Evolutionary conservation across 2,113 vertebrate species (phyloP).

Genomic region (Agapornis roseicollis): DNA sequence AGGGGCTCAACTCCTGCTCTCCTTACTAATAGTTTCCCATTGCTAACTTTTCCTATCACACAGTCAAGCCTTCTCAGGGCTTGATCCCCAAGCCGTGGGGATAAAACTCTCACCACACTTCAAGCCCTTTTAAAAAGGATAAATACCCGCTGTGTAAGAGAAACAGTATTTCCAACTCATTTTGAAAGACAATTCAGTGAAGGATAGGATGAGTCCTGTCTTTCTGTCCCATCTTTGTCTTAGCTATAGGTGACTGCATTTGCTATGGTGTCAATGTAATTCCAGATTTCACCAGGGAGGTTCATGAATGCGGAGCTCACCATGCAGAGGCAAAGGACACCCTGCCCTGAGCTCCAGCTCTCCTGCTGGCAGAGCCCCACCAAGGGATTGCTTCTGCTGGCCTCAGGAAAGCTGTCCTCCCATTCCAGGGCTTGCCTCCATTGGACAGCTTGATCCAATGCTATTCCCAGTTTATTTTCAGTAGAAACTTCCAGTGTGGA

Average conservation of each 20-base stretch:
- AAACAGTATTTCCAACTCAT: neutral
- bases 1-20: neutral
- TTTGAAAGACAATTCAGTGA: neutral
- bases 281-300: neutral
- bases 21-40: neutral
- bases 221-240: neutral
- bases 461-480: neutral
- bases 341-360: neutral
- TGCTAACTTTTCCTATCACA: neutral
- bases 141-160: neutral
- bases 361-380: neutral
- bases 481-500: neutral
- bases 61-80: neutral
- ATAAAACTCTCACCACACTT: neutral
- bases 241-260: neutral
- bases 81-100: neutral
- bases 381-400: neutral
- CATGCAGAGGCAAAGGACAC: neutral
- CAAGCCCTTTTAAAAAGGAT: neutral
- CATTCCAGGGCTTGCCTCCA: neutral
- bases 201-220: neutral
- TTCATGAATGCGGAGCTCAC: neutral
- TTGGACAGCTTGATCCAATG: neutral
- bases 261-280: neutral
- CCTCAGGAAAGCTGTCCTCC: neutral